Evolutionary conservation across 2,888 invertebrate genomes (phyloP).

Genomic region (Coleophora flavipennella): DNA sequence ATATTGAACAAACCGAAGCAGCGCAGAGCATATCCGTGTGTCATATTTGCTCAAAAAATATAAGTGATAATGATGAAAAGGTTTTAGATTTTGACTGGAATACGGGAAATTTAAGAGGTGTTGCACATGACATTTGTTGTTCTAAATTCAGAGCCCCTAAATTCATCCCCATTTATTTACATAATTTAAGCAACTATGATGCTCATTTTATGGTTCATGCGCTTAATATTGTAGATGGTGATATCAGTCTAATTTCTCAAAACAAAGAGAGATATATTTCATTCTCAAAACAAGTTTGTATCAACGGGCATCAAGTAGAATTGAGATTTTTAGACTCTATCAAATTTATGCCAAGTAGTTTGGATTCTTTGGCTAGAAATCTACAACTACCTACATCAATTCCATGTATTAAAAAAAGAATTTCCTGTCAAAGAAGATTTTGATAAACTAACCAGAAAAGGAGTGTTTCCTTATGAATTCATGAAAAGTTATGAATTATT

Average conservation of each 20-base stretch:
- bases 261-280: slow-evolving; percentile 28
- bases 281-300: slow-evolving; percentile 21
- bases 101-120: slow-evolving; percentile 4
- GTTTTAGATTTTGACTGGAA: slow-evolving; percentile 4
- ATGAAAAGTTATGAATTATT: slow-evolving; percentile 14
- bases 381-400: slow-evolving; percentile 8
- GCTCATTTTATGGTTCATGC: slow-evolving; percentile 22
- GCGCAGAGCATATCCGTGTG: no score
- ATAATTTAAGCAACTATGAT: slow-evolving; percentile 7
- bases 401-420: slow-evolving; percentile 4
- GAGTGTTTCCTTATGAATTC: slow-evolving; percentile 20
- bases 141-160: neutral
- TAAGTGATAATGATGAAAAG: neutral
- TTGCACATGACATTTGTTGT: slow-evolving; percentile 3
- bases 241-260: slow-evolving; percentile 18
- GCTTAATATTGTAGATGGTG: slow-evolving; percentile 17
- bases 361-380: slow-evolving; percentile 8
- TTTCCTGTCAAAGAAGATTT: slow-evolving; percentile 10
- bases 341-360: neutral
- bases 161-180: slow-evolving; percentile 5
- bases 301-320: no score
- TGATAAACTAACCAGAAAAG: slow-evolving; percentile 12
- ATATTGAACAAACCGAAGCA: no score
- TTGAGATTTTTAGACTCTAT: slow-evolving; percentile 11
- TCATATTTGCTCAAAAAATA: neutral